Evolutionary conservation across 2,888 invertebrate species (phyloP).

Genomic region (Pseudococcus viburni): DNA sequence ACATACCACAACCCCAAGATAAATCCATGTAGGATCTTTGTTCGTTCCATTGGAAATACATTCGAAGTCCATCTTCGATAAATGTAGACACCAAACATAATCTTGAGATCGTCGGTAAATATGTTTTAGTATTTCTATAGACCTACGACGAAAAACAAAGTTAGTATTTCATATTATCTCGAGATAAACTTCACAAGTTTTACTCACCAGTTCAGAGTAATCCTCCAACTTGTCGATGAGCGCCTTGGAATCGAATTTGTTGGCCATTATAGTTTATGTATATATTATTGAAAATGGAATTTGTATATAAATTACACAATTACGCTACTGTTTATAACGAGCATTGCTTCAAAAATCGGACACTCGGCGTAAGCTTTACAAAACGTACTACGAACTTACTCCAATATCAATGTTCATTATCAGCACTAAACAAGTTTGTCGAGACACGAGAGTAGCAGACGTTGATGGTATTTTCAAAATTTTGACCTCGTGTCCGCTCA

Average conservation of each 20-base stretch:
- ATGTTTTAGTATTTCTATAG: conserved; percentile 90
- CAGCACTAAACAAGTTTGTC: conserved; percentile 19
- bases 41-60: conserved; percentile 99
- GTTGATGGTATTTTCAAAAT: neutral
- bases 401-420: conserved; percentile 2
- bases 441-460: neutral
- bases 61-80: conserved; percentile 97
- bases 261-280: conserved; percentile 61
- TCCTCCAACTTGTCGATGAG: conserved; percentile 67
- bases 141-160: conserved; percentile 76
- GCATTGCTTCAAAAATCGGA: conserved; percentile 8
- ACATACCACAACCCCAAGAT: conserved; percentile 96
- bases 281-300: conserved; percentile 5
- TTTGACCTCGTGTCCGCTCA: conserved; percentile 59
- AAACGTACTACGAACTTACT: neutral
- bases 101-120: conserved; percentile 95
- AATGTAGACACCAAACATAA: conserved; percentile 98
- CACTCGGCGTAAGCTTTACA: neutral
- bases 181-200: neutral
- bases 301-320: conserved; percentile 38
- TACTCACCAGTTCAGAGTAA: conserved; percentile 67
- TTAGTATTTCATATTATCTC: neutral
- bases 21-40: conserved; percentile 98
- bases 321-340: conserved; percentile 33
- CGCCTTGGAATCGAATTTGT: conserved; percentile 65